Evolutionary conservation across 2,113 vertebrate species (phyloP).

Genomic region (Indri indri): DNA sequence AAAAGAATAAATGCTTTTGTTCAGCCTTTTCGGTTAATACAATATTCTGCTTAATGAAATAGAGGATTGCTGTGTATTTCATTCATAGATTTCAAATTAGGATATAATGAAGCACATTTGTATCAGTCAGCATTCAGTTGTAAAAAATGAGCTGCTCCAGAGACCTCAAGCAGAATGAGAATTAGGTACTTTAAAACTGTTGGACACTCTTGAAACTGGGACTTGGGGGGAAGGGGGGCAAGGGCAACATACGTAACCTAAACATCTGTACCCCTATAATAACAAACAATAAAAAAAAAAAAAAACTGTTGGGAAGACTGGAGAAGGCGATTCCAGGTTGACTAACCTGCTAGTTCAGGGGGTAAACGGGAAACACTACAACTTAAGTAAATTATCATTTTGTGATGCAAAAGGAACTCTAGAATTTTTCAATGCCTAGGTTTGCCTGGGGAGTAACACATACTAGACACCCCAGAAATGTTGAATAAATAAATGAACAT

Average conservation of each 20-base stretch:
- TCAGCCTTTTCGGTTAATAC: not conserved
- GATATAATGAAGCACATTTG: not conserved
- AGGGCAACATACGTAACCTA: no score
- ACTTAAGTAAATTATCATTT: not conserved
- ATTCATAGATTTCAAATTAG: constrained; percentile 5
- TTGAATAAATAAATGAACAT: not conserved
- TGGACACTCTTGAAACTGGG: no score
- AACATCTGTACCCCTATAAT: no score
- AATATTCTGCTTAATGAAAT: not conserved
- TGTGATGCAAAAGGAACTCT: not conserved
- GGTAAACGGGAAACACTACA: not conserved
- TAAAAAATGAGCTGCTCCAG: not conserved
- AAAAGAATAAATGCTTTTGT: not conserved
- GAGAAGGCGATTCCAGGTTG: not conserved
- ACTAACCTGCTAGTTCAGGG: not conserved
- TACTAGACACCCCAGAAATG: not conserved
- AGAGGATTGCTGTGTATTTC: not conserved
- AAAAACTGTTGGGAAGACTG: not conserved
- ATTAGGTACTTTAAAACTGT: not conserved
- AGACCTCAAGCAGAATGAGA: not conserved
- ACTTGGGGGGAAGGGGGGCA: no score
- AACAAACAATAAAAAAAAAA: no score
- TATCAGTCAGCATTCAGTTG: not conserved
- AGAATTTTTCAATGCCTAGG: not conserved
- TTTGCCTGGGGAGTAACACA: not conserved